Evolutionary conservation across 2,113 vertebrate species (phyloP), one percentile per base, ranked within the genome.

Genomic region (Xiphophorus couchianus): DNA sequence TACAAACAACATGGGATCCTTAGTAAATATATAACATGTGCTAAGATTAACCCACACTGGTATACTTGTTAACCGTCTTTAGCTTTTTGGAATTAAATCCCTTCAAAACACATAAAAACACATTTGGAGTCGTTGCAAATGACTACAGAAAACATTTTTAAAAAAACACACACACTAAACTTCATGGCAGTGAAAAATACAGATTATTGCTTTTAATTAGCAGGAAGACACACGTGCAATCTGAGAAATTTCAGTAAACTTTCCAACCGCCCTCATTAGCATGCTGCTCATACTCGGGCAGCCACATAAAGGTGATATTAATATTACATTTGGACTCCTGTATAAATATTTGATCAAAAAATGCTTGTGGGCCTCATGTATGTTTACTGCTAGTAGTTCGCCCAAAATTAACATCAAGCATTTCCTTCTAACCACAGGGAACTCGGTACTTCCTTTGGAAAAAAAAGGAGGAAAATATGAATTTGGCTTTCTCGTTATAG

Each of bases 291-390:
- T 90, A 91, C 76, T 81, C 87, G 82, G 82, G 78, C 73, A 83
- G 37, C 86, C 86, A 88, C 87, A 92, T 90, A 89, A 93, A 92
- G 90, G 88, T 90, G 81, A 85, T 86, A 93, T 93, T 91, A 92
- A 93, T 93, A 89, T 92, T 92, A 65, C 89, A 92, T 93, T 88
- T 88, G 88, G 85, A 91, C 82, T 78, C 77, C 84, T 80, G 85
- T 81, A 91, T 93, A 91, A 93, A 93, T 93, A 93, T 93, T 93
- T 91, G 89, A 93, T 92, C 64, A 87, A 85, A 90, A 58, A 88
- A 90, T 86, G 83, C 89, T 90, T 69, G 2, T 62, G 81, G 87
- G 87, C 71, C 86, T 83, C 76, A 37, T 90, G 86, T 90, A 81
- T 93, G 90, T 93, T 92, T 91, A 92, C 88, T 86, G 85, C 89